Percentiles rank a stretch among this genome's conserved stretches.
Conservation (phyloP, 2,113 vertebrate genomes). For the Oncorhynchus gorbuscha region DNA sequence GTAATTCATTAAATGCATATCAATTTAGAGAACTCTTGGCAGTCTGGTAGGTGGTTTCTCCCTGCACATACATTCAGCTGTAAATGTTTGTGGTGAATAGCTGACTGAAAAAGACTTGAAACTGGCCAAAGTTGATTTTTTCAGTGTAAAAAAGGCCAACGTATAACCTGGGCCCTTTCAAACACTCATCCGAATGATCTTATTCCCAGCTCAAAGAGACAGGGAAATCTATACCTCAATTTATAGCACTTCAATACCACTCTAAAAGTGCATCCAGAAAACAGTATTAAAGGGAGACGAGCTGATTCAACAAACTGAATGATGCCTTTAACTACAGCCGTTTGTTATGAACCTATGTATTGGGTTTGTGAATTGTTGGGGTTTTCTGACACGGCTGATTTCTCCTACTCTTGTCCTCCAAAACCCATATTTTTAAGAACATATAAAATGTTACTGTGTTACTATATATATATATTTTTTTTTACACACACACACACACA, state of each 20-base stretch:
- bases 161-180: slow-evolving; percentile 47
- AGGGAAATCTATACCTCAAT: slow-evolving; percentile 73
- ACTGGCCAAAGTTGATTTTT: slow-evolving; percentile 44
- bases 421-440: slow-evolving; percentile 55
- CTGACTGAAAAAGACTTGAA: not conserved
- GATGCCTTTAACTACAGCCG: slow-evolving; percentile 64
- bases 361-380: slow-evolving; percentile 56
- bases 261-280: slow-evolving; percentile 55
- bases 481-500: too few species aligned
- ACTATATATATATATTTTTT: too few species aligned
- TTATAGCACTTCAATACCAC: slow-evolving; percentile 71
- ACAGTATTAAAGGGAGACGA: slow-evolving; percentile 47
- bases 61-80: too few species aligned
- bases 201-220: slow-evolving; percentile 65
- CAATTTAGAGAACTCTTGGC: too few species aligned
- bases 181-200: slow-evolving; percentile 67
- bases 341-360: slow-evolving; percentile 71
- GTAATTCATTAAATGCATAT: too few species aligned
- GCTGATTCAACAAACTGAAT: slow-evolving; percentile 70
- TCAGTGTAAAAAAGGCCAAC: slow-evolving; percentile 29
- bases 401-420: not conserved
- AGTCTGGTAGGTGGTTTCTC: too few species aligned
- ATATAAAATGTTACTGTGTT: slow-evolving; percentile 37
- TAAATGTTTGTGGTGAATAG: too few species aligned
- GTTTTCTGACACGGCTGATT: slow-evolving; percentile 29